Base-by-base conservation (phyloP, 2,888 invertebrate species). In the Diploptera punctata region DNA sequence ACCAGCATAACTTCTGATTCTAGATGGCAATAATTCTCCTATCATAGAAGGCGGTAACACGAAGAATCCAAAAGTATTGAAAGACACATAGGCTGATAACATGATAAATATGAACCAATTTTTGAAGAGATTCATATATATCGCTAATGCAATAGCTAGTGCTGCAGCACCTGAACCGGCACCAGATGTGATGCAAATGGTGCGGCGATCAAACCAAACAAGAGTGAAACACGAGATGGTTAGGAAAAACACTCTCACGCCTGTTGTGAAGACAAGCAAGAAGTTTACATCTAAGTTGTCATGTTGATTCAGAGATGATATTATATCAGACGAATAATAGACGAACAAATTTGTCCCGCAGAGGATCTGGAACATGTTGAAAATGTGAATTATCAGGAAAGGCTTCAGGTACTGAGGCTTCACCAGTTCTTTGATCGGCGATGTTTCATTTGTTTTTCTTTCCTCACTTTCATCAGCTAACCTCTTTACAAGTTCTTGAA, bases 321-420 rank as follows among this genome's bases (percentile, higher is more conserved):
- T 85, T 71, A 93, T 90, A 77, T 92, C 91, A 0, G 92, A 91
- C 0, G 92, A 92, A 79, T 93, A 93, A 82, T 93, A 93, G 69
- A 93, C 91, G 70, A 93, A 88, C 16, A 93, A 85, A 79, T 91
- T 93, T 19, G 92, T 92, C 67, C 93, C 93, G 3, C 92, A 91
- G 49, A 91, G 82, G 76, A 91, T 89, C 81, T 93, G 92, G 75
- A 93, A 85, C 76, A 91, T 81, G 80, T 91, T 91, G 83, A 93
- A 93, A 0, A 89, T 84, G 78, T 91, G 90, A 78, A 93, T 90
- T 60, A 93, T 90, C 10, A 90, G 81, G 70, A 93, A 84, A 0
- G 93, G 93, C 78, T 93, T 93, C 5, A 91, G 80, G 0, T 92
- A 90, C 21, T 89, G 87, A 0, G 89, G 85, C 69, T 88, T 26